A percentile compares a stretch with the other conserved stretches of the same genome.
phyloP scores from a whole-genome alignment of 1,140 invertebrate species.

The Periplaneta americana region DNA sequence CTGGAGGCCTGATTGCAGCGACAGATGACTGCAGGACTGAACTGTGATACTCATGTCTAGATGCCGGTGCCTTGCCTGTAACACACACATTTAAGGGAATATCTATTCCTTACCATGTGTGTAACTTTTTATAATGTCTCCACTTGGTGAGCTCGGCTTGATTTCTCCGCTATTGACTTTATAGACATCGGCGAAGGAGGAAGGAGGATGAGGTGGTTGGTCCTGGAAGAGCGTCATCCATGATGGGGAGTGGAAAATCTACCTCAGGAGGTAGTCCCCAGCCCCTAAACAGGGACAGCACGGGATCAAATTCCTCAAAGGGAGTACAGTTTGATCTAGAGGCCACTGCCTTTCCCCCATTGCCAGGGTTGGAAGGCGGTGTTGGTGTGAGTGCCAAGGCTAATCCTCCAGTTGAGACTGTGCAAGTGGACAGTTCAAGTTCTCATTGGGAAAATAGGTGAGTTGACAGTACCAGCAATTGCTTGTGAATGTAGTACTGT shows the following conservation, averaged over 20 bases:
- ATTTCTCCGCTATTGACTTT: background rate
- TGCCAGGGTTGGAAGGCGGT: conserved; percentile 52
- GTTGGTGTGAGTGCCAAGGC: conserved; percentile 21
- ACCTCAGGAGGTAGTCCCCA: conserved; percentile 17
- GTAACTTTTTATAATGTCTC: background rate
- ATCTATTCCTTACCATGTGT: background rate
- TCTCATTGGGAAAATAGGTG: conserved; percentile 23
- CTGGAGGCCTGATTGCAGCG: background rate
- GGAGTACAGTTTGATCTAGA: conserved; percentile 65
- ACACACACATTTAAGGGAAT: background rate
- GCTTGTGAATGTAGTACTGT: background rate
- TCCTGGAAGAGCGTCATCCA: background rate
- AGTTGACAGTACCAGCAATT: background rate
- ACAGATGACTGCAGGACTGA: background rate
- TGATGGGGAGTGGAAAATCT: background rate
- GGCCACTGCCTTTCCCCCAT: conserved; percentile 73
- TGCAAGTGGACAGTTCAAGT: conserved; percentile 2
- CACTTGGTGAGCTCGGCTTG: background rate
- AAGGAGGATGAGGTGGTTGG: conserved; percentile 36
- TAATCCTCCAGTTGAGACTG: conserved; percentile 12
- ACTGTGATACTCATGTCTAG: no score
- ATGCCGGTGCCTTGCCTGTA: background rate
- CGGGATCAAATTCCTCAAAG: background rate
- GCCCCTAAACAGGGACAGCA: conserved; percentile 7
- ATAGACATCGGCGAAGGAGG: conserved; percentile 38